Base-by-base conservation (phyloP, 2,113 vertebrate genomes). In the Malurus alboscapulatus region DNA sequence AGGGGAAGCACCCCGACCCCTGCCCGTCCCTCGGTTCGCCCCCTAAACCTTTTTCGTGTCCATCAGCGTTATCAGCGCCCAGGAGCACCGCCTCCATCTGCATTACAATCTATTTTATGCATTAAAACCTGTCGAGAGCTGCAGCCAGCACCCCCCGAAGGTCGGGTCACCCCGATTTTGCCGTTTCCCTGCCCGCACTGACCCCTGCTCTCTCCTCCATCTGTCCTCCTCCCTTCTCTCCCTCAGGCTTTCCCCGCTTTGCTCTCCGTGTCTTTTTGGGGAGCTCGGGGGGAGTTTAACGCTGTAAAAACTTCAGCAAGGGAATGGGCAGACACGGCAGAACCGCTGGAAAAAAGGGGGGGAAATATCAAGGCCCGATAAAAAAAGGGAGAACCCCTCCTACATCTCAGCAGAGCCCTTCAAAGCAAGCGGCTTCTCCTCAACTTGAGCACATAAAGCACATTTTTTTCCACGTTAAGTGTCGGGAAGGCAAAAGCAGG, bases 401-500 rank as follows among this genome's bases (percentile, higher is more conserved):
- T 0, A 7, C 20, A 62, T 50, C 72, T 63, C 21, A 21, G 59
- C 51, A 48, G 30, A 51, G 32, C 32, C 55, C n/a, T 65, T 38
- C 81, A 24, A 65, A 79, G 40, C 22, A 4, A 68, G 53, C 3
- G 5, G 6, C 44, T 86, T 57, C 53, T 59, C 44, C 53, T 50
- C 67, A 14, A 68, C 69, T 24, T 18, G 85, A 84, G 85, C 79
- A 26, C 51, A 71, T 84, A 92, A 94, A 47, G 53, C 87, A 77
- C 32, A 10, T 65, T 93, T 85, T 92, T 79, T 91, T 95, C 92
- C 95, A 92, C 87, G 81, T 86, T 76, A 96, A 95, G 96, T 88
- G 96, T 93, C 40, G 95, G 96, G 87, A 94, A 97, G 93, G 92
- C 96, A 97, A 97, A 96, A 68, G 45, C 97, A 97, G 84, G 96